Evolutionary conservation across 1,140 invertebrate species (phyloP).

Genomic region (Saxidomus purpurata): DNA sequence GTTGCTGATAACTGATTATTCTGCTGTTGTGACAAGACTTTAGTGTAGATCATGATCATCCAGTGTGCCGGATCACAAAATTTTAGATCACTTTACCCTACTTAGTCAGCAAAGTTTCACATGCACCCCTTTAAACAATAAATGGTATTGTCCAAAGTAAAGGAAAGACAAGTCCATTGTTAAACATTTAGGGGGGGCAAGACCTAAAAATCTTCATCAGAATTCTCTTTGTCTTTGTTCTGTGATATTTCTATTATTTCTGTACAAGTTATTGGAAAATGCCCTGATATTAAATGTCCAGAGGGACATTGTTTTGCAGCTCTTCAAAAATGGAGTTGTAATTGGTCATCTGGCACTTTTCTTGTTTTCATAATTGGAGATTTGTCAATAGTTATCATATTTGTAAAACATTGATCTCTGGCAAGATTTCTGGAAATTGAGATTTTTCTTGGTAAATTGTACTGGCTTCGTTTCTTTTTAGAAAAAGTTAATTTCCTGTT

Average conservation of each 20-base stretch:
- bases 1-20: too few relatives aligned
- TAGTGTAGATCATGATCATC: too few relatives aligned
- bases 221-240: not conserved
- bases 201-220: too few relatives aligned
- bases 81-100: too few relatives aligned
- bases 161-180: too few relatives aligned
- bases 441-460: not conserved
- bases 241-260: not conserved
- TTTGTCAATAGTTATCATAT: not conserved
- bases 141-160: too few relatives aligned
- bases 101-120: too few relatives aligned
- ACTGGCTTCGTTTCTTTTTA: not conserved
- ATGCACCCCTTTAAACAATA: too few relatives aligned
- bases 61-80: too few relatives aligned
- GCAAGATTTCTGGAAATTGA: not conserved
- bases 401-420: not conserved
- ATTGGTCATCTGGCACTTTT: constrained; percentile 31
- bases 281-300: not conserved
- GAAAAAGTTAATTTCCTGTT: not conserved
- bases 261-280: not conserved
- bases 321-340: constrained; percentile 1
- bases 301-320: not conserved
- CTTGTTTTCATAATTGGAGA: not conserved
- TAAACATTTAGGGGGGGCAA: too few relatives aligned
- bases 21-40: too few relatives aligned